These are phyloP conservation scores for Zaprionus bogoriensis DNA, from an alignment of 2,888 invertebrate species.

Conservation along the genomic window DNA sequence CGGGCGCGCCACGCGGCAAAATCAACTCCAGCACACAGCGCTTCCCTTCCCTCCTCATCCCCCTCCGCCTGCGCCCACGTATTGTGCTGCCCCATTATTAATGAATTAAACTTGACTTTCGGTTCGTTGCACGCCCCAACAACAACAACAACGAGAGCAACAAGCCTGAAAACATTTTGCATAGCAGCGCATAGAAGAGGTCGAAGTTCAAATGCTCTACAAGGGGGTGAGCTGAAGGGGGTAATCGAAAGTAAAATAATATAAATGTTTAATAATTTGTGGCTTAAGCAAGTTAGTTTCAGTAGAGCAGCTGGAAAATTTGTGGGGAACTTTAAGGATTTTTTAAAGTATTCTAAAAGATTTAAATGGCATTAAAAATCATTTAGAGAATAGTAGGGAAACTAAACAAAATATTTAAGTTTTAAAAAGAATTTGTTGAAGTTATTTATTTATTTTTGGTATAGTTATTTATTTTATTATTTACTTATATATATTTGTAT, in stretches of 20 bases:
- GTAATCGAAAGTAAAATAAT: not conserved
- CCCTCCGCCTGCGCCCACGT: not conserved
- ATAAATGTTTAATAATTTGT: not conserved
- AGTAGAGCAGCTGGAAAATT: too few species aligned
- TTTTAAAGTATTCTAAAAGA: not conserved
- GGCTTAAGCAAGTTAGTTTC: too few species aligned
- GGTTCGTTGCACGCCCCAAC: constrained; percentile 67
- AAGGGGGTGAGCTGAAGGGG: not conserved
- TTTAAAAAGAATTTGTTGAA: not conserved
- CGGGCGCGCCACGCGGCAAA: constrained; percentile 30
- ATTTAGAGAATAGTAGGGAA: too few species aligned
- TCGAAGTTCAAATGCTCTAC: constrained; percentile 31
- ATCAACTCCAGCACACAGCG: constrained; percentile 9
- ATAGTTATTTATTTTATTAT: too few species aligned
- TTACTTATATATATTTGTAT: too few species aligned
- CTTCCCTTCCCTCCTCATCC: not conserved
- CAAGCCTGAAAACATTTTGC: constrained; percentile 2
- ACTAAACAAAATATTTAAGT: too few species aligned
- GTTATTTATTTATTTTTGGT: too few species aligned
- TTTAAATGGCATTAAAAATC: not conserved
- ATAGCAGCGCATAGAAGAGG: not conserved
- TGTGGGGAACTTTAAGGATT: not conserved
- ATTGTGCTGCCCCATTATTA: constrained; percentile 61
- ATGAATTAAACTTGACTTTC: constrained; percentile 82
- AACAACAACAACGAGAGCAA: constrained; percentile 1